phyloP scores from a whole-genome alignment of 2,113 vertebrate genomes.

The Nematolebias whitei region DNA sequence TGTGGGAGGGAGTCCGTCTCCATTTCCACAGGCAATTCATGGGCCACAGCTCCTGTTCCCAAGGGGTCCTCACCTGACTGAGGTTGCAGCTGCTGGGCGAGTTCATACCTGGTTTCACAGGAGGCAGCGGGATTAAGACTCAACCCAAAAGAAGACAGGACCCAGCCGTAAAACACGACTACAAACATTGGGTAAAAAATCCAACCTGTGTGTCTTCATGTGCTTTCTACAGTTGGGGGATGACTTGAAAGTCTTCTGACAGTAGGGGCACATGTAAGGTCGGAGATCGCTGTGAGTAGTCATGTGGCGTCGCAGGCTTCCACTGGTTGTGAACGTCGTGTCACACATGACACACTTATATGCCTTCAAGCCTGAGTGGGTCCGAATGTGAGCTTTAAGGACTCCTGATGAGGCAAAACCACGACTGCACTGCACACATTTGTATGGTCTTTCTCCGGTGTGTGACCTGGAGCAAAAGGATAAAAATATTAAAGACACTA shows the following conservation, averaged over 20 bases:
- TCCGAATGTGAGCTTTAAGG: conserved; percentile 95
- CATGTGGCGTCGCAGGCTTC: conserved; percentile 95
- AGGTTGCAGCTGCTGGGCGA: conserved; percentile 94
- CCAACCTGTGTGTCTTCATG: conserved; percentile 96
- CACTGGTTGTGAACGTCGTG: conserved; percentile 96
- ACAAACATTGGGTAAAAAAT: background rate
- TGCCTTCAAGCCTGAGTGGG: conserved; percentile 94
- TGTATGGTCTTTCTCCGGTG: conserved; percentile 96
- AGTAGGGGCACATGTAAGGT: conserved; percentile 99
- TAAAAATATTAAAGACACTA: background rate
- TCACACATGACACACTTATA: conserved; percentile 95
- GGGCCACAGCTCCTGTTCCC: conserved; percentile 80
- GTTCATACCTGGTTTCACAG: conserved; percentile 85
- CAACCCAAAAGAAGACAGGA: background rate
- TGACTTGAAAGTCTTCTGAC: conserved; percentile 99
- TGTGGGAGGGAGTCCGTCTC: conserved; percentile 84
- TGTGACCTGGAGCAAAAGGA: conserved; percentile 84
- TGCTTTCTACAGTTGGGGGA: conserved; percentile 98
- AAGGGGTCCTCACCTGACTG: conserved; percentile 84
- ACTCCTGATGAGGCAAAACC: conserved; percentile 97
- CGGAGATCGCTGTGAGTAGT: conserved; percentile 95
- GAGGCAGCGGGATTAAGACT: background rate
- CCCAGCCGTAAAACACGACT: background rate
- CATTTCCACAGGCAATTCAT: conserved; percentile 89
- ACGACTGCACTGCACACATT: conserved; percentile 94